Evolutionary conservation across 2,797 vertebrate species (phyloP).

Genomic region (Alectoris magna): DNA sequence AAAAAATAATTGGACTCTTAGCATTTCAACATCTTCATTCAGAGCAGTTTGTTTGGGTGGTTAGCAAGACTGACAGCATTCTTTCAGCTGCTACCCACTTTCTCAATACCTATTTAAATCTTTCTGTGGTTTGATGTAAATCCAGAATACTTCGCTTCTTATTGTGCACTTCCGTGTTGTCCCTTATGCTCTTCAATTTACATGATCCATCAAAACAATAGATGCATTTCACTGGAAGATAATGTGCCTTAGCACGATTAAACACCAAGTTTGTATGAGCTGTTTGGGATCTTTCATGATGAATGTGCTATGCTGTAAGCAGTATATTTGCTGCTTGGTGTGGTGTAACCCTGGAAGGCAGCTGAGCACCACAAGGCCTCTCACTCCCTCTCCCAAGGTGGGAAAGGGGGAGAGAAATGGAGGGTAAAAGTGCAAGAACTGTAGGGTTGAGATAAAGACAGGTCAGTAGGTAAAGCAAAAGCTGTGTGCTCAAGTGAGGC

Average conservation of each 20-base stretch:
- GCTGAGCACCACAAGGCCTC: neutral
- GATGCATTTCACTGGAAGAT: neutral
- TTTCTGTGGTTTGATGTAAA: neutral
- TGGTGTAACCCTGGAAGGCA: neutral
- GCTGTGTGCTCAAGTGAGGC: neutral
- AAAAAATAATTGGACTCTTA: neutral
- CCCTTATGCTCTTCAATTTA: rapidly evolving
- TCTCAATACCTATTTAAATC: neutral
- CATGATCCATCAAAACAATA: neutral
- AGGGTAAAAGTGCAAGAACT: neutral
- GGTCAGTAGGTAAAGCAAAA: neutral
- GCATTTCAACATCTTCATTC: neutral
- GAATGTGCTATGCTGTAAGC: neutral
- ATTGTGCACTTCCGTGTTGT: neutral
- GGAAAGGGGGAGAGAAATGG: neutral
- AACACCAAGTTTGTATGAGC: neutral
- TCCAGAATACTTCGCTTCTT: neutral
- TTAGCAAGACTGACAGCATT: neutral
- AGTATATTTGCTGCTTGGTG: neutral
- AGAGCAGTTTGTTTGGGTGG: neutral
- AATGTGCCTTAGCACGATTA: neutral
- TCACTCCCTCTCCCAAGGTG: neutral
- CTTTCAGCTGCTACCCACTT: neutral
- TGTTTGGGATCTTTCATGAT: neutral
- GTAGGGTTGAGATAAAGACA: neutral